Base-by-base conservation (phyloP, 2,797 vertebrate genomes). In the Setipinna tenuifilis region DNA sequence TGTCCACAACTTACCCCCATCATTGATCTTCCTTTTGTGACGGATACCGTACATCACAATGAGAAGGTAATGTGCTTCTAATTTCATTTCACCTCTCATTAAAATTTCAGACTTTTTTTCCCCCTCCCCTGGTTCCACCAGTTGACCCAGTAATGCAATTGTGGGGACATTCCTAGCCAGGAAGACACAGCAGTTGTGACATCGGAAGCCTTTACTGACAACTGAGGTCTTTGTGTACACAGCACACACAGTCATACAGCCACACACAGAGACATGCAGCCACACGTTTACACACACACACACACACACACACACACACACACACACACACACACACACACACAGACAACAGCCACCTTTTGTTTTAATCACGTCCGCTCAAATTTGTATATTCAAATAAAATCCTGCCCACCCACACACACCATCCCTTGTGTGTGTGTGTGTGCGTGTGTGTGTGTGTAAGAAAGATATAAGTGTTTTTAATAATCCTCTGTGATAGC, bases 401-500 rank as follows among this genome's bases (percentile, higher is more conserved):
- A 75, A 35, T 35, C n/a, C 31, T 78, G 71, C 61, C 25, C 83
- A 71, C 83, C 16, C 81, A 82, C 81, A 57, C 81, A 58, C 25
- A 54, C 2, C 50, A 54, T 54, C 50, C 23, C 35, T 50, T 59
- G 58, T 21, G 17, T 59, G 17, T 59, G 58, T 21, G 58, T 59
- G 58, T 59, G 58, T 21, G 58, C 21, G 58, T 59, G 58, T 59
- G 58, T 59, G 85, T 2, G 50, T 89, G 87, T 86, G 87, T 87
- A 91, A 91, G 92, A 85, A 86, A 85, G 88, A 93, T 83, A 88
- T 86, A 92, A 89, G 86, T 84, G 28, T 90, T 89, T 92, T 92
- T 93, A 93, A 94, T 86, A 68, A 90, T 82, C 83, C 71, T 87
- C 83, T 83, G 28, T 92, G 92, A 93, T 91, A 92, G 86, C 82